phyloP scores from a whole-genome alignment of 1,140 invertebrate species.

The Archivesica marissinica region DNA sequence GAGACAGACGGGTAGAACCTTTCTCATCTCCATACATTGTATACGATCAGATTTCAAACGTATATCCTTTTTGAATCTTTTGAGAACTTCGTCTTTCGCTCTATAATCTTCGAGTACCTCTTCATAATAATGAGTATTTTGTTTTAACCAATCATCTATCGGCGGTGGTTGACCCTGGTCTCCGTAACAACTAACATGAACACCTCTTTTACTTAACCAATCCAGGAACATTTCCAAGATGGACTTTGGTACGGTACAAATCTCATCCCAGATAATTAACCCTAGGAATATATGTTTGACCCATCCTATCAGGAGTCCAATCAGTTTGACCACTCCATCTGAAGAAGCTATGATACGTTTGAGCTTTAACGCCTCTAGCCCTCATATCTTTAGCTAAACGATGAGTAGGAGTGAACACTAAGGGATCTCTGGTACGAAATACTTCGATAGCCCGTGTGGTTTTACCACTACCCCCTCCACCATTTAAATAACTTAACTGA shows the following conservation, averaged over 20 bases:
- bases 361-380: background rate
- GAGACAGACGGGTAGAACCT: background rate
- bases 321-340: background rate
- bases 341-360: no score
- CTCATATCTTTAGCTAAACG: background rate
- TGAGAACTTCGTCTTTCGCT: background rate
- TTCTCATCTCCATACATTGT: background rate
- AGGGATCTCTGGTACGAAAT: no score
- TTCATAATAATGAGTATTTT: no score
- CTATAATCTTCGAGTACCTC: background rate
- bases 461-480: no score
- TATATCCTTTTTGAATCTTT: background rate
- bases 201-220: background rate
- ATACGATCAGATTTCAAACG: background rate
- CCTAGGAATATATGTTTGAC: no score
- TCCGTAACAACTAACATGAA: background rate
- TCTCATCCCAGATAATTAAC: no score
- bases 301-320: background rate
- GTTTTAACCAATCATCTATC: no score
- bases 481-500: no score
- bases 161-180: background rate
- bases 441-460: no score
- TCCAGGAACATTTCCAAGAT: background rate
- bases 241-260: background rate
- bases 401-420: no score